phyloP scores from a whole-genome alignment of 2,888 invertebrate species.

The Volucella inanis region DNA sequence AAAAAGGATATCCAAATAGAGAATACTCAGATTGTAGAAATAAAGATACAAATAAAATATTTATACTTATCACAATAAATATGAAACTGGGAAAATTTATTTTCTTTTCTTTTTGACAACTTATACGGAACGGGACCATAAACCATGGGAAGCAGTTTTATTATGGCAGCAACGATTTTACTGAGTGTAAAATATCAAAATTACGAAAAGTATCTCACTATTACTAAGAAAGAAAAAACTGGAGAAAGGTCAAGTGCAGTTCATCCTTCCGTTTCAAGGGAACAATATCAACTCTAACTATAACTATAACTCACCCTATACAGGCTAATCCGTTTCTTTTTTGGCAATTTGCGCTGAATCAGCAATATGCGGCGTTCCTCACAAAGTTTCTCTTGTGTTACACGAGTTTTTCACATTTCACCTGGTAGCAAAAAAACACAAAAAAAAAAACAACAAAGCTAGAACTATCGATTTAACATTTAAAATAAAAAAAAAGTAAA shows the following conservation, averaged over 20 bases:
- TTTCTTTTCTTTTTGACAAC: conserved; percentile 49
- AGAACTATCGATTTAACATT: conserved; percentile 63
- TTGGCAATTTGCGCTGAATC: conserved; percentile 46
- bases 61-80: conserved; percentile 33
- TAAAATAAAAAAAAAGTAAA: conserved; percentile 33
- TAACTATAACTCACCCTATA: conserved; percentile 48
- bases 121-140: conserved; percentile 37
- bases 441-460: too few relatives aligned
- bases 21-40: conserved; percentile 9
- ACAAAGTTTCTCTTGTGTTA: not conserved
- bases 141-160: conserved; percentile 60
- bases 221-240: not conserved
- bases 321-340: conserved; percentile 56
- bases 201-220: conserved; percentile 1
- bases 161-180: conserved; percentile 51
- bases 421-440: conserved; percentile 40
- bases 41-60: conserved; percentile 63
- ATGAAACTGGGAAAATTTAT: conserved; percentile 13
- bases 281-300: not conserved
- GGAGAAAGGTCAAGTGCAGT: conserved; percentile 61
- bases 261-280: not conserved
- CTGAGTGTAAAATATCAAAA: conserved; percentile 8
- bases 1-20: conserved; percentile 14
- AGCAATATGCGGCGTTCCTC: conserved; percentile 32
- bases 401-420: conserved; percentile 51